These are phyloP conservation scores for Rhopalosiphum padi DNA, from an alignment of 1,140 invertebrate genomes.

Conservation along the genomic window DNA sequence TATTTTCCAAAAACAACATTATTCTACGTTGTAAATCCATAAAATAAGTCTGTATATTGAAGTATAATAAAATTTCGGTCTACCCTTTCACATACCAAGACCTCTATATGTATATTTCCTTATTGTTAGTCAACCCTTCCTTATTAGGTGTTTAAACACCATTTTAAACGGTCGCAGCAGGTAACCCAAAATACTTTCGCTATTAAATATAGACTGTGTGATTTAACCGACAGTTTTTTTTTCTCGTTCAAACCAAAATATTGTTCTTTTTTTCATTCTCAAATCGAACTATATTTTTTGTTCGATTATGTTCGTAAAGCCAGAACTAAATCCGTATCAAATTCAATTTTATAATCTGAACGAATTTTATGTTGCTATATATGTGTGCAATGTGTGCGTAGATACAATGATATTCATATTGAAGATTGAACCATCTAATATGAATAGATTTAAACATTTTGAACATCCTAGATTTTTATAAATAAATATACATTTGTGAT, in stretches of 20 bases:
- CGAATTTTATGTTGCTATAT: background rate
- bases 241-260: background rate
- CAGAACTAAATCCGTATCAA: conserved; percentile 16
- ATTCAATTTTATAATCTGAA: conserved; percentile 47
- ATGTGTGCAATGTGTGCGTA: background rate
- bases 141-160: conserved; percentile 49
- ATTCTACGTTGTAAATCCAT: conserved; percentile 43
- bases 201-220: background rate
- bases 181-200: conserved; percentile 46
- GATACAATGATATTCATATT: background rate
- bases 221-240: conserved; percentile 19
- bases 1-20: background rate
- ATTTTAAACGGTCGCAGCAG: conserved; percentile 13
- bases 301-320: background rate
- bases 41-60: background rate
- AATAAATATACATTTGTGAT: background rate
- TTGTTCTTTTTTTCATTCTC: background rate
- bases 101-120: background rate
- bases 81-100: background rate
- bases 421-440: background rate
- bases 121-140: conserved; percentile 46
- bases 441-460: background rate
- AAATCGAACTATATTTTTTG: conserved; percentile 37
- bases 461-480: background rate
- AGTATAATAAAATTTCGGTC: conserved; percentile 10